Conservation (phyloP, 2,888 invertebrate species). For the Craniophora ligustri region DNA sequence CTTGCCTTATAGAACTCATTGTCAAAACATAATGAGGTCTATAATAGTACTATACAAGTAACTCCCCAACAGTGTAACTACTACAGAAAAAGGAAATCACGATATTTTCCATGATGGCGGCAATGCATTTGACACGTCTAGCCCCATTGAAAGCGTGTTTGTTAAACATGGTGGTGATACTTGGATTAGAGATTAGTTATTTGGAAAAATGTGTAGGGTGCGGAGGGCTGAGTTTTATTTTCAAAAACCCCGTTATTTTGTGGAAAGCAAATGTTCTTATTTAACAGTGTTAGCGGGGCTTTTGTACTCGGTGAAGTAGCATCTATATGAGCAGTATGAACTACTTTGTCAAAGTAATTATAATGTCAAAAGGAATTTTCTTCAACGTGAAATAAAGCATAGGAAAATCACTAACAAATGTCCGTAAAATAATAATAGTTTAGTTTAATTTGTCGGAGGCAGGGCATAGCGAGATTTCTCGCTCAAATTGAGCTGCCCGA, state of each 20-base stretch:
- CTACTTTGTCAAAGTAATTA: too few species aligned
- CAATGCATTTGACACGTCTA: conserved; percentile 58
- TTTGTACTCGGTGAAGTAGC: too few species aligned
- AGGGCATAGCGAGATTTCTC: too few species aligned
- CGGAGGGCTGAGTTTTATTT: background rate
- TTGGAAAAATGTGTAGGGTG: conserved; percentile 38
- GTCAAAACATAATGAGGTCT: conserved; percentile 49
- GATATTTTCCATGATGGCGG: conserved; percentile 60
- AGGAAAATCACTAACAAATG: too few species aligned
- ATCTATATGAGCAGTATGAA: too few species aligned
- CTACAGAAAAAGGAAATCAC: conserved; percentile 81
- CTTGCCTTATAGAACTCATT: conserved; percentile 23
- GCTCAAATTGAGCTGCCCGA: too few species aligned
- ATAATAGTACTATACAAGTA: conserved; percentile 38
- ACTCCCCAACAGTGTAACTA: conserved; percentile 37
- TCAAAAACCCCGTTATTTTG: background rate
- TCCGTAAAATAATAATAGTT: too few species aligned
- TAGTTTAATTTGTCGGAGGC: too few species aligned
- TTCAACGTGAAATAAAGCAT: too few species aligned
- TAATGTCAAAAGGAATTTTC: too few species aligned
- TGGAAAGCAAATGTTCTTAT: too few species aligned
- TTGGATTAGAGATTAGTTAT: conserved; percentile 47
- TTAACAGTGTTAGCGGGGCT: too few species aligned
- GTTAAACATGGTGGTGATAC: conserved; percentile 37
- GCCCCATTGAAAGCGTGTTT: conserved; percentile 45